Evolutionary conservation across 2,888 invertebrate genomes (phyloP), one percentile per base, ranked within the genome.

Genomic region (Pterostichus niger): DNA sequence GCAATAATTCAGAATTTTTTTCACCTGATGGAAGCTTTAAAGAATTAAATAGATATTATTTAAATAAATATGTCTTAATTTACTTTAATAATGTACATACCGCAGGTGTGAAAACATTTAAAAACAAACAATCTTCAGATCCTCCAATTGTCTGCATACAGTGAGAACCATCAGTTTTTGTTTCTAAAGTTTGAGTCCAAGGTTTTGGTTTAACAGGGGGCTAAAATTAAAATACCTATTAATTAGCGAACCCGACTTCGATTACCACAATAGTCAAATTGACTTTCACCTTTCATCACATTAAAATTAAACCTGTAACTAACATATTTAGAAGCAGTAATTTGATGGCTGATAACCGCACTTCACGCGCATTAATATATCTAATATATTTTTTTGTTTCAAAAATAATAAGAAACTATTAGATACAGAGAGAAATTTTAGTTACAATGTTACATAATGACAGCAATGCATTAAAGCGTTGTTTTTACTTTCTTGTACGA

Each of bases 51-150:
- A 31, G 10, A 52, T 52, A 6, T 52, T 52, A 13, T n/a, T 52
- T 52, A n/a, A 52, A 10, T 52, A 10, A 6, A 52, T 10, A 6
- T 13, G 7, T n/a, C 56, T 6, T 31, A 56, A 9, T 35, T 15
- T 33, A 56, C 10, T 11, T 40, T 9, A 59, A 24, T 59, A 15
- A 10, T 7, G n/a, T 6, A 46, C 71, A 56, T 81, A 81, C 81
- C 33, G 15, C 44, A 11, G 81, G 49, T 56, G 81, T 81, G n/a
- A 17, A 81, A 1, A 81, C 81, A 56, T 81, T 81, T 31, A 81
- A 31, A 56, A 52, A 81, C 40, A 81, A 73, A 56, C 81, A 81
- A 44, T 81, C 81, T 71, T 81, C 81, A 6, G 54, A 73, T 4
- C 81, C 81, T 24, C 71, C 71, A 17, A n/a, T 11, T 33, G 17